Base-by-base conservation (phyloP, 2,113 vertebrate genomes). In the Microtus montanus region DNA sequence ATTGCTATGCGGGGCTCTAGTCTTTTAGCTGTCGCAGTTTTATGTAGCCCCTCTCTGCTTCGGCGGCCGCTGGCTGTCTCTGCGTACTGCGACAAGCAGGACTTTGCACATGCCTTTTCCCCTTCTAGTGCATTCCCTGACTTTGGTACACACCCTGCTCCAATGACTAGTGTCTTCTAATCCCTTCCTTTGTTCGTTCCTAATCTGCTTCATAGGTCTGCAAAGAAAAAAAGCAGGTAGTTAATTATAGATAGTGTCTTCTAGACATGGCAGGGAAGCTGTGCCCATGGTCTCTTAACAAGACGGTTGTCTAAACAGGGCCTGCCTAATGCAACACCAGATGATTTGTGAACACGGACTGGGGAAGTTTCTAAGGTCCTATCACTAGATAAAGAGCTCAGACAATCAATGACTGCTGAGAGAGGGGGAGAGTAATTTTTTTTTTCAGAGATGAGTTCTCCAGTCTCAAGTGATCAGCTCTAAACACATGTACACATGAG, bases 81-180 rank as follows among this genome's bases (percentile, higher is more conserved):
- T 58, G 11, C 22, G 47, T 75, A 4, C 35, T 30, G 1, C 6
- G 41, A 41, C 78, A 14, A 63, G n/a, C 54, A 87, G 80, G 82
- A 82, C 93, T 93, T 75, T 90, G 79, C 80, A 68, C 38, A 63
- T 92, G 93, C 90, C 77, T 90, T 94, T 86, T 68, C 47, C 68
- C 73, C 89, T 89, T 78, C 52, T 63, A n/a, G 78, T 44, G 41
- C 71, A 66, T 83, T 87, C 70, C 63, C 74, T 79, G 91, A 92
- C 68, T 90, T n/a, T 66, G 30, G 41, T 58, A 88, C 49, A 83
- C 54, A 52, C 63, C 54, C 41, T 70, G 17, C 64, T 84, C 92
- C 75, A 80, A 44, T 93, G 94, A 94, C 58, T 85, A 75, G 71
- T 41, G 54, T 92, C 73, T 97, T 90, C 92, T 71, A 54, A 74